Base-by-base conservation (phyloP, 2,888 invertebrate species). In the Diarsia mendica region DNA sequence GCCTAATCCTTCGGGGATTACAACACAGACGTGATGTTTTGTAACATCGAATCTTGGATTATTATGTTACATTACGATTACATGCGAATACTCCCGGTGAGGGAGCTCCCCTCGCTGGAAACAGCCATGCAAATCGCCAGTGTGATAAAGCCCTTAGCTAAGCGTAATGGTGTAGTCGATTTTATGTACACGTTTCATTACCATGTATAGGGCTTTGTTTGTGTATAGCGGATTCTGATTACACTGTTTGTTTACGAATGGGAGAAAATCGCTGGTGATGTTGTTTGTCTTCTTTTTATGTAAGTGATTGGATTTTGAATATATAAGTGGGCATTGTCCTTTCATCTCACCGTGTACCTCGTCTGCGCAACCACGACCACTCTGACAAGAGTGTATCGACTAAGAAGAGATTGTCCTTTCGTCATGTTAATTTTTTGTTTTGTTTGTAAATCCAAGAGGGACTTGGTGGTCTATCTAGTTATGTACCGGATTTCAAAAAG, bases 161-260 rank as follows among this genome's bases (percentile, higher is more conserved):
- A 33, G 13, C 28, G 72, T 66, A 68, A 74, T 80, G 6, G 44
- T 46, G 51, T 70, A 49, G 61, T 73, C 39, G 46, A 53, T 71
- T 73, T 81, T 81, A 78, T 84, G 72, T 58, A 39, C 49, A 58
- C 55, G 48, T 39, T 64, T 46, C 74, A 84, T 84, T 84, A 77
- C 67, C 80, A 83, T 83, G 48, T 77, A 72, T 72, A 83, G 65
- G 61, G 73, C 67, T 80, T 72, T 80, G 74, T 83, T 83, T 83
- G 39, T 68, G 79, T 48, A 72, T 58, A 60, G 44, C 49, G 55
- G 39, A 71, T 55, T 61, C 48, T n/a, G 39, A 68, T 65, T 61
- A 67, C 66, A 55, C 8, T 68, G 49, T 72, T 69, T 67, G 68
- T 53, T 61, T 63, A 44, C 2, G 20, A 69, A 63, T 69, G 18